These are phyloP conservation scores for Brachynemurus nebulosus DNA, from an alignment of 2,888 invertebrate species.

Conservation along the genomic window DNA sequence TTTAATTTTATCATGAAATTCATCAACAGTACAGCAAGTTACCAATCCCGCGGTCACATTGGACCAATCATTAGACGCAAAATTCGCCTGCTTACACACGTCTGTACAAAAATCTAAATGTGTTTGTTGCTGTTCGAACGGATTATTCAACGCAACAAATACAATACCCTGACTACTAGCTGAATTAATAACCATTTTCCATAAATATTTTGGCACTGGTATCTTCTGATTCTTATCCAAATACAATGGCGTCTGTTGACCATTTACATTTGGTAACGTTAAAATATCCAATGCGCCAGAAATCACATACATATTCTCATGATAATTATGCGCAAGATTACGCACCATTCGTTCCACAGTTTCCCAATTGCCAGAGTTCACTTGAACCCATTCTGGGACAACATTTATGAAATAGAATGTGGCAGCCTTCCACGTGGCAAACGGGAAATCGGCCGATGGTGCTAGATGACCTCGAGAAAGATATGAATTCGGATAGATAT, in stretches of 20 bases:
- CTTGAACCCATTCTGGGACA: constrained; percentile 36
- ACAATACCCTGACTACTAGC: constrained; percentile 26
- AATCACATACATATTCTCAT: constrained; percentile 28
- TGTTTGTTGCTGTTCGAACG: constrained; percentile 18
- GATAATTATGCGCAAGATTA: constrained; percentile 26
- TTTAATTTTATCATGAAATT: background rate
- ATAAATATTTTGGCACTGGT: constrained; percentile 30
- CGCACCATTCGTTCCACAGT: constrained; percentile 32
- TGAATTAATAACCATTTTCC: constrained; percentile 27
- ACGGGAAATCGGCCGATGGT: constrained; percentile 37
- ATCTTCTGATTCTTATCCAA: constrained; percentile 27
- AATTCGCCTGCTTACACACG: constrained; percentile 21
- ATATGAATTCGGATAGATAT: constrained; percentile 26
- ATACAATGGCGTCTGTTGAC: constrained; percentile 26
- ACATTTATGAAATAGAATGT: constrained; percentile 38
- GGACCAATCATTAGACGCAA: constrained; percentile 12
- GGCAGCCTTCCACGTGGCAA: constrained; percentile 32
- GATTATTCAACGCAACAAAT: constrained; percentile 31
- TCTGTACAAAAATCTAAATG: constrained; percentile 20
- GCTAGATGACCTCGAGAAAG: constrained; percentile 36
- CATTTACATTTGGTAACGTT: constrained; percentile 27
- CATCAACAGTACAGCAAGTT: background rate
- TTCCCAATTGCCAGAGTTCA: constrained; percentile 38
- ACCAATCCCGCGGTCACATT: background rate
- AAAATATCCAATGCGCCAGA: constrained; percentile 33